Base-by-base conservation (phyloP, 1,140 invertebrate species). In the Nasonia longicornis region DNA sequence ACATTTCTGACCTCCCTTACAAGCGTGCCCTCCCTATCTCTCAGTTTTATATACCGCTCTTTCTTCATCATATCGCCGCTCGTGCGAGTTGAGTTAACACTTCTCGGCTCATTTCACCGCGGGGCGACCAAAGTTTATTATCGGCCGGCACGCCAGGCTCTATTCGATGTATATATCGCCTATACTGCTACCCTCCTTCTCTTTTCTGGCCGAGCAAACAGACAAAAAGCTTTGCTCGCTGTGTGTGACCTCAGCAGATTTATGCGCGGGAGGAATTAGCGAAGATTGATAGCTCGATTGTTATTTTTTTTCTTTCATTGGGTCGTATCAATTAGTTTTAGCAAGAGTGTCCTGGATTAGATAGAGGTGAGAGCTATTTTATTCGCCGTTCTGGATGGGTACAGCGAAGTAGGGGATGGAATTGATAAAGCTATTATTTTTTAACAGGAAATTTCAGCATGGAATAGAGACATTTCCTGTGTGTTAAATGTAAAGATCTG, bases 111-210 rank as follows among this genome's bases (percentile, higher is more conserved):
- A 66, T 66, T 66, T 64, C 29, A 66, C 42, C 63, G 52, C 52
- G 26, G 20, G 20, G 35, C 35, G 76, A 69, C 20, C 63, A 16
- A 69, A 48, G 35, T 77, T 77, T 77, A 77, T 77, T 77, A 77
- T 77, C 64, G 38, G 10, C 76, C 64, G n/a, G 67, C 76, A 77
- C 63, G 76, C 76, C 22, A 76, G 7, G 3, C 38, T 67, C 73
- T 63, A 73, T 73, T 73, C 71, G 10, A 73, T 42, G n/a, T 48
- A 7, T 73, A 73, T 73, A 58, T 58, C 20, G 16, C 2, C 2
- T n/a, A 58, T 20, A 7, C 20, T n/a, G 4, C 52, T 14, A 14
- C 52, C n/a, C 6, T 14, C 52, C 52, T 3, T 16, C 12, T 48
- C 14, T 48, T 4, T 48, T 58, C 16, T 38, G 20, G 8, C 10